Evolutionary conservation across 1,140 invertebrate species (phyloP), one percentile per base, ranked within the genome.

Genomic region (Oscheius sp.): DNA sequence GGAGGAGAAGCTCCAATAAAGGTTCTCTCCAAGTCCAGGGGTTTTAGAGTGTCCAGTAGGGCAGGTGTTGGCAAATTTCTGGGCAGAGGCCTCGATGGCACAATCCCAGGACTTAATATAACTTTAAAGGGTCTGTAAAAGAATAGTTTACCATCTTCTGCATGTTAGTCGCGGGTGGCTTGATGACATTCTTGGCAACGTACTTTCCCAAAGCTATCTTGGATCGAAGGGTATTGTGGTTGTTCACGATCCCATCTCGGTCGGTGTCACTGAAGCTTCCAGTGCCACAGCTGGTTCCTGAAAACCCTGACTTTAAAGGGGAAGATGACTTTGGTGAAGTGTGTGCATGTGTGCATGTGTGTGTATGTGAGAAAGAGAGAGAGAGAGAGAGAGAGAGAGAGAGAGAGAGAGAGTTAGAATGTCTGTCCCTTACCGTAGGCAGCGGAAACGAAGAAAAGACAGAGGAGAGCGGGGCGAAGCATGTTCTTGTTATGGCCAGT

Each of bases 161-260:
- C 58, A 71, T 71, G 20, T 62, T 38, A n/a, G 26, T 63, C 28
- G 58, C 68, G 28, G n/a, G 29, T 34, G 34, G 32, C 59, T 63
- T 71, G 18, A 15, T 63, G 15, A n/a, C 36, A 28, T 35, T 45
- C n/a, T 38, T 71, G 23, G 59, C 59, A 23, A 63, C 42, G 36
- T 71, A 71, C n/a, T 35, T 7, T 62, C 68, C 68, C 34, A 34
- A 32, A 28, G 68, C 58, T 32, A 71, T 71, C 42, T 49, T 63
- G 2, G 58, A 63, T 18, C 68, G 10, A 1, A 71, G 23, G 4
- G 20, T 49, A 36, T 71, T 71, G 68, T 71, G 68, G 10, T 1
- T 26, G 35, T 68, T 42, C 1, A 68, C n/a, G 4, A 68, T 59
- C 10, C 32, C 18, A 1, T 58, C 3, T 58, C 49, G 15, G 7